Percentiles rank a stretch among this genome's conserved stretches.
phyloP scores from a whole-genome alignment of 2,888 invertebrate species.

The Aradus depressus region DNA sequence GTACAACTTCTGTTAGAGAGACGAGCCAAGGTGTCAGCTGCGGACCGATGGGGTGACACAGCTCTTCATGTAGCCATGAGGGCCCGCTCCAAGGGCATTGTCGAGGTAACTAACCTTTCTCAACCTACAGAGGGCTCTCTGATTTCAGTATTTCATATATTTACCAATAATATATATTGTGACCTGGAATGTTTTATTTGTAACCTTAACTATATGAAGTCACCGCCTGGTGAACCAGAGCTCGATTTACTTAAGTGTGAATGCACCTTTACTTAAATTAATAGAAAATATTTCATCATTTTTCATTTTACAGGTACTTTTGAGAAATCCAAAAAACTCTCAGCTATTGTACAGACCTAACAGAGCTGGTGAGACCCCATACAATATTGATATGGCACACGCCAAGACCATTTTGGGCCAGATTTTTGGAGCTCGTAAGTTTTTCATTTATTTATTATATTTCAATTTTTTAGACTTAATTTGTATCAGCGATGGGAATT shows the following conservation, averaged over 20 bases:
- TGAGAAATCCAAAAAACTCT: constrained; percentile 92
- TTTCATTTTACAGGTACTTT: constrained; percentile 50
- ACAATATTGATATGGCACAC: constrained; percentile 91
- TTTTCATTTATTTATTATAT: neutral
- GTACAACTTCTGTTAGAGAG: constrained; percentile 82
- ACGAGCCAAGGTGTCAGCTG: constrained; percentile 83
- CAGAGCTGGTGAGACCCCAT: constrained; percentile 89
- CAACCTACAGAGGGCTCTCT: neutral
- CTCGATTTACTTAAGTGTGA: neutral
- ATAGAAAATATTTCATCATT: no score
- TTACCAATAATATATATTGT: neutral
- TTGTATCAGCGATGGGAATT: neutral
- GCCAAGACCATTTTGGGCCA: constrained; percentile 91
- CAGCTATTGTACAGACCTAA: constrained; percentile 90
- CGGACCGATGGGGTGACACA: constrained; percentile 88
- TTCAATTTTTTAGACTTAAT: neutral
- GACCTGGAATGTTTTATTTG: neutral
- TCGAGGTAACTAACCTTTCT: constrained; percentile 14
- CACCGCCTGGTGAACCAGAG: neutral
- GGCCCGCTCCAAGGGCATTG: constrained; percentile 41
- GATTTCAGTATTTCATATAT: neutral
- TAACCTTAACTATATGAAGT: neutral
- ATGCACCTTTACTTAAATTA: no score
- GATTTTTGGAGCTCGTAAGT: constrained; percentile 81
- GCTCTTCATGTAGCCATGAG: constrained; percentile 92